A percentile compares a stretch with the other conserved stretches of the same genome.
These are phyloP conservation scores for Hemibagrus guttatus DNA, from an alignment of 2,797 vertebrate genomes.

Conservation along the genomic window DNA sequence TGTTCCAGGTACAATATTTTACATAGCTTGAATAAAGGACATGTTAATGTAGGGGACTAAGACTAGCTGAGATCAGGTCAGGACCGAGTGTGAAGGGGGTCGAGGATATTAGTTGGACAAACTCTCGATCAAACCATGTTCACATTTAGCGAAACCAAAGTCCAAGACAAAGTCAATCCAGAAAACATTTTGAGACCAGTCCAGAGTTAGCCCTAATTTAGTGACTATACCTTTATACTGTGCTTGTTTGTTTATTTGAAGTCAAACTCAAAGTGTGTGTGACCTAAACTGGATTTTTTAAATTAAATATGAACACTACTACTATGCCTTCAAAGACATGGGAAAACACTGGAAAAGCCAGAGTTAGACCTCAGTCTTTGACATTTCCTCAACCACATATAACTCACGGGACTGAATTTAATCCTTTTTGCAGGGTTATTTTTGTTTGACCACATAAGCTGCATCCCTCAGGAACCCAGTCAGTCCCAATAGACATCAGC, in stretches of 20 bases:
- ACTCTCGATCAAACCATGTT: background rate
- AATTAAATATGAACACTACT: background rate
- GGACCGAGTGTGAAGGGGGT: background rate
- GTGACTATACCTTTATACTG: background rate
- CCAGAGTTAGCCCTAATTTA: background rate
- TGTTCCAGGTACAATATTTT: background rate
- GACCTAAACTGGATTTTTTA: background rate
- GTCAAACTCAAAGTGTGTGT: background rate
- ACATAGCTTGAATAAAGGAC: constrained; percentile 1
- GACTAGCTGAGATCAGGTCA: background rate
- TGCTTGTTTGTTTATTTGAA: background rate
- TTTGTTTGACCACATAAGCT: background rate
- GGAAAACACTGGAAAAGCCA: background rate
- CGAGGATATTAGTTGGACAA: too few relatives aligned
- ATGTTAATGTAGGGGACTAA: background rate
- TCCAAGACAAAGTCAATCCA: background rate
- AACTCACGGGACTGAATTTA: background rate
- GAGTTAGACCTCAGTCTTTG: background rate
- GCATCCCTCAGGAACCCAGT: background rate
- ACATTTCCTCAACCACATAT: background rate
- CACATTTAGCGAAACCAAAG: background rate
- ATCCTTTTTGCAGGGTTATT: background rate
- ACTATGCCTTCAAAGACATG: background rate
- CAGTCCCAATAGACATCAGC: background rate
- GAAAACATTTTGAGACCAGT: background rate